Base-by-base conservation (phyloP, 2,888 invertebrate species). In the Pogonocherus hispidulus region DNA sequence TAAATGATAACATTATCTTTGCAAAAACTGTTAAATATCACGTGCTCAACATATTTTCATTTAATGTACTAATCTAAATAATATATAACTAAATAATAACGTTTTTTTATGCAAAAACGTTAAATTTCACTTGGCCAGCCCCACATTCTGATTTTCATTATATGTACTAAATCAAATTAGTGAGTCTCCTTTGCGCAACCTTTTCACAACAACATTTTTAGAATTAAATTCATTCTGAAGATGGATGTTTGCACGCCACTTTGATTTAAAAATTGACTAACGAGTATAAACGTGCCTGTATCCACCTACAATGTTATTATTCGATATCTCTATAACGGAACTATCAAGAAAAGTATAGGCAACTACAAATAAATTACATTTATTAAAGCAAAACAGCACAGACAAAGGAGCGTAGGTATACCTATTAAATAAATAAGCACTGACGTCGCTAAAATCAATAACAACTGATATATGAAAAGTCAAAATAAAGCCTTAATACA, bases 271-370 rank as follows among this genome's bases (percentile, higher is more conserved):
- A 32, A 47, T n/a, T 23, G 44, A 27, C 44, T 32, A 27, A 57
- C 44, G 23, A 57, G 57, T n/a, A 32, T 16, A 47, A 47, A n/a
- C 23, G 46, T 11, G 18, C n/a, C n/a, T 14, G 47, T 32, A 52
- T 59, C 59, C 47, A 49, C 27, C 46, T 57, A 22, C 46, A 52
- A 52, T 11, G 47, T 59, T 59, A 59, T 59, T 59, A 49, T 59
- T 18, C 18, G 27, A 19, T 32, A 47, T 47, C 47, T 19, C 27
- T 20, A 9, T 32, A 47, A 35, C 27, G 27, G 46, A 14, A 32
- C 37, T 23, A 11, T 47, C 9, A 19, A 59, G 2, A 14, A 8
- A 52, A 32, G 32, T 22, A 57, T 22, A 11, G 41, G 18, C 57
- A 55, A 55, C 35, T 20, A 16, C 3, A 52, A 37, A 55, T 37